A percentile compares a stretch with the other conserved stretches of the same genome.
Conservation (phyloP, 2,888 invertebrate genomes). For the Sinohyriopsis cumingii region DNA sequence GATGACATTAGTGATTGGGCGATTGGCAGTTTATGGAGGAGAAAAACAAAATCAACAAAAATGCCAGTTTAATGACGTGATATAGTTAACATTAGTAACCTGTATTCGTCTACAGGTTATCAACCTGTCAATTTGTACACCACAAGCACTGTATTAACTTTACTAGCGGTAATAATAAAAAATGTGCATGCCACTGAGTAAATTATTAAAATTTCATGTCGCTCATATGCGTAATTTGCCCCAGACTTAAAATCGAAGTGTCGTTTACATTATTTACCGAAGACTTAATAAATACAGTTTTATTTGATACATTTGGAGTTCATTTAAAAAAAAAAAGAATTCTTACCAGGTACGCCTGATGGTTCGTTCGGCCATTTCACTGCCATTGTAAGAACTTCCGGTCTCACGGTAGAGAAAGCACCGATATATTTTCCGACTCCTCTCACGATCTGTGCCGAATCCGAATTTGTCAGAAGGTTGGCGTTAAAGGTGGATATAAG, state of each 20-base stretch:
- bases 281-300: neutral
- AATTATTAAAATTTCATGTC: too few species aligned
- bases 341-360: constrained; percentile 37
- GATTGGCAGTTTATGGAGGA: too few species aligned
- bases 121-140: too few species aligned
- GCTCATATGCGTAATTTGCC: neutral
- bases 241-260: neutral
- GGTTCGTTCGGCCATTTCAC: constrained; percentile 47
- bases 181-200: too few species aligned
- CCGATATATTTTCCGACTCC: constrained; percentile 28
- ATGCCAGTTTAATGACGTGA: too few species aligned
- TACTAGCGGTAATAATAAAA: too few species aligned
- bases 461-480: constrained; percentile 28
- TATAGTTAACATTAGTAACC: too few species aligned
- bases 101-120: too few species aligned
- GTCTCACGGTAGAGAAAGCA: constrained; percentile 19
- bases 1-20: too few species aligned
- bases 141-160: too few species aligned
- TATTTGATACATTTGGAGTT: neutral
- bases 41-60: too few species aligned
- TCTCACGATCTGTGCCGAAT: constrained; percentile 32
- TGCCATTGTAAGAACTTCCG: constrained; percentile 29
- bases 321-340: neutral
- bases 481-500: constrained; percentile 39
- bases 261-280: neutral